phyloP scores from a whole-genome alignment of 35 echinoderm and acorn worm species.

The Eucidaris tribuloides region DNA sequence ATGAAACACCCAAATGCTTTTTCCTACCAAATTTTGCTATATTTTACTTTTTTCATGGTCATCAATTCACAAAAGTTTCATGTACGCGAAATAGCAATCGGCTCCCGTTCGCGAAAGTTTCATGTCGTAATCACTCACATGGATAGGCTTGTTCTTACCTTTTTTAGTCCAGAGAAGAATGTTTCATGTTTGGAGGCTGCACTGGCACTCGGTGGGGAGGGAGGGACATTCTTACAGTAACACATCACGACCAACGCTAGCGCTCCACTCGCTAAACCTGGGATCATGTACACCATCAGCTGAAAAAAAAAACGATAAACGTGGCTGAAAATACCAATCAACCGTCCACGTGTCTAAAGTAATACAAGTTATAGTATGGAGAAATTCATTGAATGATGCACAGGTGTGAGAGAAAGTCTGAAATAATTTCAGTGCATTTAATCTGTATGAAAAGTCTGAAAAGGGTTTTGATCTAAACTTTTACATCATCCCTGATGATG shows the following conservation, averaged over 20 bases:
- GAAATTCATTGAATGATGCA: too few relatives aligned
- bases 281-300: constrained; percentile 73
- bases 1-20: neutral
- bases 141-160: constrained; percentile 40
- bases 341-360: too few relatives aligned
- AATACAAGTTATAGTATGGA: too few relatives aligned
- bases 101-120: neutral
- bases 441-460: too few relatives aligned
- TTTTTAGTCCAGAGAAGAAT: constrained; percentile 80
- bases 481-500: too few relatives aligned
- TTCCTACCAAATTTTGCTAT: neutral
- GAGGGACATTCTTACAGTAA: constrained; percentile 63
- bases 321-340: too few relatives aligned
- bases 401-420: too few relatives aligned
- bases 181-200: constrained; percentile 65
- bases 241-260: constrained; percentile 62
- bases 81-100: too few relatives aligned
- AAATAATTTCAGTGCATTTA: too few relatives aligned
- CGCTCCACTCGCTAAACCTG: constrained; percentile 52
- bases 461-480: too few relatives aligned
- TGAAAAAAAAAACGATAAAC: too few relatives aligned
- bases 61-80: too few relatives aligned
- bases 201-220: constrained; percentile 78
- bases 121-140: neutral
- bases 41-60: neutral